Percentiles rank a stretch among this genome's conserved stretches.
Conservation (phyloP, 1,140 invertebrate species). For the Eurosta solidaginis region DNA sequence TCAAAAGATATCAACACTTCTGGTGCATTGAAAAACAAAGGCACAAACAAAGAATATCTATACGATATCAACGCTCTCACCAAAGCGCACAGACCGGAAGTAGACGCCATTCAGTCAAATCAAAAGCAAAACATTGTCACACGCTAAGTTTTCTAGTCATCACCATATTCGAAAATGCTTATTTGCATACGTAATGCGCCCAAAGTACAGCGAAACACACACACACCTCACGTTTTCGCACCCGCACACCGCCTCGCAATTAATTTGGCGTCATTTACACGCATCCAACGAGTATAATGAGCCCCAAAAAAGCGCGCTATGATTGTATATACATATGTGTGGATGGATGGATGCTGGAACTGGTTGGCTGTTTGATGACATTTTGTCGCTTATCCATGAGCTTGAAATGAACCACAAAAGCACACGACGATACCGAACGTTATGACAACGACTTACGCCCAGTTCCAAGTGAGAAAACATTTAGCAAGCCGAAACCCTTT, state of each 20-base stretch:
- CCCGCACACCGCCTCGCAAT: not conserved
- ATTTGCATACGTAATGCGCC: not conserved
- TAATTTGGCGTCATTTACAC: constrained; percentile 26
- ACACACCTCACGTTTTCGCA: not conserved
- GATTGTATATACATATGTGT: not conserved
- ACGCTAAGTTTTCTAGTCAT: not conserved
- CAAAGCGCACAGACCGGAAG: constrained; percentile 27
- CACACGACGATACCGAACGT: too few relatives aligned
- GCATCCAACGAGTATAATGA: not conserved
- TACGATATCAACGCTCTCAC: not conserved
- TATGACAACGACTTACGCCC: too few relatives aligned
- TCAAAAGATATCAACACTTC: not conserved
- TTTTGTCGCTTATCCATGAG: not conserved
- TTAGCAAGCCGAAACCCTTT: not conserved
- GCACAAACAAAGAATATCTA: not conserved
- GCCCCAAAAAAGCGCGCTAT: too few relatives aligned
- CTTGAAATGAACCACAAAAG: constrained; percentile 4
- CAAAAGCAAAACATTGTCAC: not conserved
- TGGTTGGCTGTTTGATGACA: not conserved
- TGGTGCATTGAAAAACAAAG: constrained; percentile 14
- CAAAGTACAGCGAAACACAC: not conserved
- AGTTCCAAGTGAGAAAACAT: not conserved
- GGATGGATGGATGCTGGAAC: not conserved
- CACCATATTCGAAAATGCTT: not conserved
- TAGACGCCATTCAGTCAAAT: constrained; percentile 30